These are phyloP conservation scores for Sylvietta virens DNA, from an alignment of 2,113 vertebrate species.

Conservation along the genomic window DNA sequence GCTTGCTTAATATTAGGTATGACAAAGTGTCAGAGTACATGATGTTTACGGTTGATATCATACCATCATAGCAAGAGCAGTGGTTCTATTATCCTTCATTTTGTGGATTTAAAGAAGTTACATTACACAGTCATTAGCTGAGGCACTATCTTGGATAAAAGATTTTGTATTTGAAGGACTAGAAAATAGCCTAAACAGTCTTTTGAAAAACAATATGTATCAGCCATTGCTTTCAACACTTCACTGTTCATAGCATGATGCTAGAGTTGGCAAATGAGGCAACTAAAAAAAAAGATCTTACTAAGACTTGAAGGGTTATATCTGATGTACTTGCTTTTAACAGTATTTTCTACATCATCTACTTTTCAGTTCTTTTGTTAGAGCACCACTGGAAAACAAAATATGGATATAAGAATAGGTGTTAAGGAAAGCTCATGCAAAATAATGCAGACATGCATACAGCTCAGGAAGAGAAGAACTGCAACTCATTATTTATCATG, in stretches of 20 bases:
- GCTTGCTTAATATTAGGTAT: neutral
- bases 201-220: neutral
- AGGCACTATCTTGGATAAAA: neutral
- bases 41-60: neutral
- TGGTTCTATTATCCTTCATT: neutral
- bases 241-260: neutral
- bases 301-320: neutral
- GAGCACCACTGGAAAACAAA: constrained; percentile 9
- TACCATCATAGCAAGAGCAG: neutral
- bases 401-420: neutral
- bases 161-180: neutral
- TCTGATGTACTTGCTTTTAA: neutral
- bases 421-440: constrained; percentile 38
- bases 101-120: neutral
- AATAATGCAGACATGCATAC: neutral
- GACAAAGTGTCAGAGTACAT: neutral
- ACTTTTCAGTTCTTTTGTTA: constrained; percentile 21
- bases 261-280: neutral
- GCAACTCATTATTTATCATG: neutral
- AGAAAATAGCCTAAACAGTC: neutral
- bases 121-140: neutral
- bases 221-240: neutral
- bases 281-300: neutral
- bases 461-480: neutral
- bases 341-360: neutral